phyloP scores from a whole-genome alignment of 2,113 vertebrate genomes.

The Myxocyprinus asiaticus region DNA sequence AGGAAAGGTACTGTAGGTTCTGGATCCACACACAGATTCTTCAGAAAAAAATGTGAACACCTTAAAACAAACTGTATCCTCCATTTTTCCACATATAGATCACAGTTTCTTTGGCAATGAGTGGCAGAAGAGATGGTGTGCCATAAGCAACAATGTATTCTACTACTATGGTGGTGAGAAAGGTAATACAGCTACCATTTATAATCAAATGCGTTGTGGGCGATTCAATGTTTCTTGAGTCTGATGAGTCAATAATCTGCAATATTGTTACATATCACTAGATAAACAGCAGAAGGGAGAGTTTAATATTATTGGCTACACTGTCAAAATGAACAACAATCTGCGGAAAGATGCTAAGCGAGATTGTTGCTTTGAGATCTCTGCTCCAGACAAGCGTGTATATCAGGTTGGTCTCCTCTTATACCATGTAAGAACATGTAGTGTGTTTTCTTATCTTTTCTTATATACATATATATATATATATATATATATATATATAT shows the following conservation, averaged over 20 bases:
- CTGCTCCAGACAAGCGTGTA: conserved; percentile 90
- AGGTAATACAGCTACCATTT: conserved; percentile 73
- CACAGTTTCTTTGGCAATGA: conserved; percentile 95
- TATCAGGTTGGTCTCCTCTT: conserved; percentile 83
- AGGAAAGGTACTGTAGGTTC: conserved; percentile 82
- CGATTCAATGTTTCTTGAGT: too few species aligned
- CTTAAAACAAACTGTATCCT: neutral
- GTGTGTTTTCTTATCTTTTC: too few species aligned
- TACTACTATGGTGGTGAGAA: conserved; percentile 97
- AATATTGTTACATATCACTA: conserved; percentile 67
- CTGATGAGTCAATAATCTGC: neutral
- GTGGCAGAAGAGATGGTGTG: conserved; percentile 98
- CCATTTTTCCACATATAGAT: conserved; percentile 73
- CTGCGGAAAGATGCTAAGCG: conserved; percentile 93
- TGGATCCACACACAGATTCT: neutral
- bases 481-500: too few species aligned
- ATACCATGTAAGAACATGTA: neutral
- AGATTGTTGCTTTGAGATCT: conserved; percentile 96
- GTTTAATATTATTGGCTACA: conserved; percentile 90
- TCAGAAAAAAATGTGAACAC: too few species aligned
- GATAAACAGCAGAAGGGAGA: conserved; percentile 99
- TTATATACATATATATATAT: too few species aligned
- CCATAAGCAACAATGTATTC: conserved; percentile 84
- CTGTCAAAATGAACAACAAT: conserved; percentile 86
- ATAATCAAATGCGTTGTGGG: neutral